phyloP scores from a whole-genome alignment of 2,113 vertebrate species.

The Promerops cafer region DNA sequence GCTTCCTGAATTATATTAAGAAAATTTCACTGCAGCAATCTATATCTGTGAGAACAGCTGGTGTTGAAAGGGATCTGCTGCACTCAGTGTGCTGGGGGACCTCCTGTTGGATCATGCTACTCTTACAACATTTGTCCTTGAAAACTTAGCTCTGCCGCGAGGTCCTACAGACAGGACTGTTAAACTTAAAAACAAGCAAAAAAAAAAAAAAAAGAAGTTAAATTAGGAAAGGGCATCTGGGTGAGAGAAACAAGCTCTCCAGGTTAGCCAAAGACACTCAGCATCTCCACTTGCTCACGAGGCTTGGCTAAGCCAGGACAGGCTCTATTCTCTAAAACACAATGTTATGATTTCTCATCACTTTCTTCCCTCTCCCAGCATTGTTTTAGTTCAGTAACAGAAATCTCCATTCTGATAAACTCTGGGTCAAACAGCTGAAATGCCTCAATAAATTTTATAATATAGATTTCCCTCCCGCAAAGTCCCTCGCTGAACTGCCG shows the following conservation, averaged over 20 bases:
- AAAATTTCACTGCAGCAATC: slow-evolving; percentile 91
- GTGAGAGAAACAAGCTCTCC: not conserved
- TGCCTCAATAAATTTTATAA: not conserved
- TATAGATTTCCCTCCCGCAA: not conserved
- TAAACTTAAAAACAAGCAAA: slow-evolving; percentile 34
- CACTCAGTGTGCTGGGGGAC: slow-evolving; percentile 86
- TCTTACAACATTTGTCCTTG: slow-evolving; percentile 92
- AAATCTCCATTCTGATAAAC: slow-evolving; percentile 3
- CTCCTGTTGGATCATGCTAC: slow-evolving; percentile 83
- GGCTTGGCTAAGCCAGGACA: not conserved
- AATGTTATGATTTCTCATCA: not conserved
- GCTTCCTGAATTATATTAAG: slow-evolving; percentile 98
- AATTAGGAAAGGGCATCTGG: not conserved
- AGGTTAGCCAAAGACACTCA: not conserved
- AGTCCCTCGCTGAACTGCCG: not conserved
- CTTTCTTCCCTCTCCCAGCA: not conserved
- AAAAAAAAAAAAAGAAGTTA: slow-evolving; percentile 51
- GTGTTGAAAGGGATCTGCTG: slow-evolving; percentile 91
- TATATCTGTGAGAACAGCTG: slow-evolving; percentile 99
- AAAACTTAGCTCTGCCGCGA: slow-evolving; percentile 58
- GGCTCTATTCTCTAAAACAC: not conserved
- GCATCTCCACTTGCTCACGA: not conserved
- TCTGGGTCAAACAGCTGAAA: slow-evolving; percentile 16
- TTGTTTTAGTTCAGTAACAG: slow-evolving; percentile 11
- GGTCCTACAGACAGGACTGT: slow-evolving; percentile 1